Evolutionary conservation across 2,797 vertebrate genomes (phyloP).

Genomic region (Takifugu ocellatus): DNA sequence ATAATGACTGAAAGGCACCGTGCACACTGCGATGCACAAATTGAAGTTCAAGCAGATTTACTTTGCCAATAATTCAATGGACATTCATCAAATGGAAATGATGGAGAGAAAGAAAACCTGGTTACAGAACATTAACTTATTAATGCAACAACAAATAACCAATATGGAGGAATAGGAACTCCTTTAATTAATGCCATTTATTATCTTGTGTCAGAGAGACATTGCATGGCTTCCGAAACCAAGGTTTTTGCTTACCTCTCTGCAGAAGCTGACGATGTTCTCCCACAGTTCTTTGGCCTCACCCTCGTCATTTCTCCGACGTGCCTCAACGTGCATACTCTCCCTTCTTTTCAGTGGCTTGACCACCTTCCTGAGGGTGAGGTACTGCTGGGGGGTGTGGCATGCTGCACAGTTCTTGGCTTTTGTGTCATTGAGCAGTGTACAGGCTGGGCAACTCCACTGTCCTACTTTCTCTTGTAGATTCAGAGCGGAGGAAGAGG

Average conservation of each 20-base stretch:
- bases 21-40: slow-evolving; percentile 19
- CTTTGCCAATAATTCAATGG: background rate
- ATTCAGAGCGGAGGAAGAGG: slow-evolving; percentile 37
- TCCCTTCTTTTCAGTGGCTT: slow-evolving; percentile 87
- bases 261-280: slow-evolving; percentile 94
- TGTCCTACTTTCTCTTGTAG: slow-evolving; percentile 74
- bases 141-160: too few species aligned
- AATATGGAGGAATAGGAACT: background rate
- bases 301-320: slow-evolving; percentile 90
- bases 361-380: slow-evolving; percentile 79
- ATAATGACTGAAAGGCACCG: slow-evolving; percentile 11
- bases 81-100: slow-evolving; percentile 1
- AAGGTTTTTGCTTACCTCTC: slow-evolving; percentile 82
- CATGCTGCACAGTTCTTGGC: slow-evolving; percentile 90
- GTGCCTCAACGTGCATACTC: slow-evolving; percentile 93
- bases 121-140: background rate
- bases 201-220: background rate
- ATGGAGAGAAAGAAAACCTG: background rate
- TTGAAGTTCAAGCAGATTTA: slow-evolving; percentile 8
- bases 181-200: background rate
- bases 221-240: background rate
- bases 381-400: slow-evolving; percentile 90
- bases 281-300: slow-evolving; percentile 97
- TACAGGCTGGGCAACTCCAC: slow-evolving; percentile 95
- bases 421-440: slow-evolving; percentile 85